These are phyloP conservation scores for Cossypha dichroa DNA, from an alignment of 2,797 vertebrate genomes.

Conservation along the genomic window DNA sequence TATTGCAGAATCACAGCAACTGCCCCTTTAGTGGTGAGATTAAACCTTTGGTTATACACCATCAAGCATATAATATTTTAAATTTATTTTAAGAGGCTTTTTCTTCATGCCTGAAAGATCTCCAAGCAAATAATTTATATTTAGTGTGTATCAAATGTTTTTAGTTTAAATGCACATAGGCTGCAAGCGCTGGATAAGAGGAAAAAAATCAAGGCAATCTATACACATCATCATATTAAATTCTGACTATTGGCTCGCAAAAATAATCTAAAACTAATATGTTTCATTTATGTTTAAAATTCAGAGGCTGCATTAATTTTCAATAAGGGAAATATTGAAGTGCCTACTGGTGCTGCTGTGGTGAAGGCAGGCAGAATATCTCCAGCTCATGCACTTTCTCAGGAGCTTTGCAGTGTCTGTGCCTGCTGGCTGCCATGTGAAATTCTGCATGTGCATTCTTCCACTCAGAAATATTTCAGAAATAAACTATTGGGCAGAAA, in stretches of 20 bases:
- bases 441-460: not conserved
- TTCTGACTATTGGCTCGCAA: slow-evolving; percentile 67
- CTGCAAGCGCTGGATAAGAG: slow-evolving; percentile 75
- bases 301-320: slow-evolving; percentile 75
- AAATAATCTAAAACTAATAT: slow-evolving; percentile 72
- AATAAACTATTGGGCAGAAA: not conserved
- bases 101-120: slow-evolving; percentile 80
- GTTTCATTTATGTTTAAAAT: slow-evolving; percentile 74
- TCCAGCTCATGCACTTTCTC: not conserved
- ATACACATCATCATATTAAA: slow-evolving; percentile 73
- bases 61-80: slow-evolving; percentile 82
- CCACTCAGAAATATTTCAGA: not conserved
- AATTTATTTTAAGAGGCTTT: slow-evolving; percentile 83
- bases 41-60: slow-evolving; percentile 81
- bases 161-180: slow-evolving; percentile 75
- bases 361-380: slow-evolving; percentile 46
- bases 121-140: slow-evolving; percentile 79
- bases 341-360: slow-evolving; percentile 39
- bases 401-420: not conserved
- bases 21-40: slow-evolving; percentile 77
- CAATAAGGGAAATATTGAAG: slow-evolving; percentile 57
- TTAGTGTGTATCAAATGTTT: slow-evolving; percentile 76
- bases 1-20: slow-evolving; percentile 77
- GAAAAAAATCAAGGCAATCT: slow-evolving; percentile 71
- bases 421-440: not conserved